Conservation (phyloP, 2,113 vertebrate species). For the Polypterus bichir region DNA sequence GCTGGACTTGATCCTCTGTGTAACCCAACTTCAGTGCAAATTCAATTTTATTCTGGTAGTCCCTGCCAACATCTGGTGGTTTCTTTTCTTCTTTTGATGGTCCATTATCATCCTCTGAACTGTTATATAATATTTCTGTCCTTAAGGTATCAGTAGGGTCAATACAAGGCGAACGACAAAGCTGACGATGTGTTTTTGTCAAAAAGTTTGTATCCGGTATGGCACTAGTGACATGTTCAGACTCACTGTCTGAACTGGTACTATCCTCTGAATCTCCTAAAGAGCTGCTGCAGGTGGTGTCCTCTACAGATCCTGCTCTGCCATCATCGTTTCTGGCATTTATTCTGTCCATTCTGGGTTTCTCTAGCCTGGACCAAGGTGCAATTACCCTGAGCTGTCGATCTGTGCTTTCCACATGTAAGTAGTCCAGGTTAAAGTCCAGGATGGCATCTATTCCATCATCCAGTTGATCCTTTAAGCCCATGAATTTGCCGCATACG, state of each 20-base stretch:
- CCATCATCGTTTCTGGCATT: slow-evolving; percentile 51
- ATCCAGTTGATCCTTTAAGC: slow-evolving; percentile 87
- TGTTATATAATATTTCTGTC: slow-evolving; percentile 56
- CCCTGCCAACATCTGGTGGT: slow-evolving; percentile 48
- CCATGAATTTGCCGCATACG: slow-evolving; percentile 83
- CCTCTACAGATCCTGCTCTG: slow-evolving; percentile 47
- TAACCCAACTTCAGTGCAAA: slow-evolving; percentile 95
- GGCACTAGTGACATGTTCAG: slow-evolving; percentile 37
- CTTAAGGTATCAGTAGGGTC: slow-evolving; percentile 65
- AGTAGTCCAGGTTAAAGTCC: slow-evolving; percentile 62
- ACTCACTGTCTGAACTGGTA: slow-evolving; percentile 59
- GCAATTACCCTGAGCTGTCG: slow-evolving; percentile 64
- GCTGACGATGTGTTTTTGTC: slow-evolving; percentile 61
- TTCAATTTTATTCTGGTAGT: slow-evolving; percentile 91
- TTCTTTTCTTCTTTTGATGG: slow-evolving; percentile 48
- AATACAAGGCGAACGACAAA: slow-evolving; percentile 74
- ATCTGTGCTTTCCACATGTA: slow-evolving; percentile 68
- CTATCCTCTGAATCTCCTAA: slow-evolving; percentile 59
- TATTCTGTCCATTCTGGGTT: slow-evolving; percentile 65
- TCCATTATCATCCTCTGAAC: slow-evolving; percentile 44
- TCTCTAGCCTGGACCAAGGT: slow-evolving; percentile 52
- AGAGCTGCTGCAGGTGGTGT: slow-evolving; percentile 42
- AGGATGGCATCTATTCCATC: slow-evolving; percentile 49
- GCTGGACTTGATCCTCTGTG: slow-evolving; percentile 81
- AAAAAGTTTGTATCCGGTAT: slow-evolving; percentile 38